These are phyloP conservation scores for Morpho achilles DNA, from an alignment of 2,888 invertebrate genomes.

Conservation along the genomic window DNA sequence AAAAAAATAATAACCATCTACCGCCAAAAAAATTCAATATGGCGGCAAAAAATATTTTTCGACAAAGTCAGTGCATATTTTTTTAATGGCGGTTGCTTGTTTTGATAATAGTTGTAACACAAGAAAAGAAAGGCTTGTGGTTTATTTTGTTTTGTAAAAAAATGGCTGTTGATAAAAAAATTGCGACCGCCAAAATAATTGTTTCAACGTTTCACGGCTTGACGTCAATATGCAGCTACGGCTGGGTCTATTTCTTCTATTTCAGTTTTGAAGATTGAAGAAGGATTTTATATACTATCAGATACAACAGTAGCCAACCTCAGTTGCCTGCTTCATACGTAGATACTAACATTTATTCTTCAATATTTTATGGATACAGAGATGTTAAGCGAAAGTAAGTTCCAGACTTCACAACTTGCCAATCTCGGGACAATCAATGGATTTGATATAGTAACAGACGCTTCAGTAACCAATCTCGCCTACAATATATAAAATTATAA, in stretches of 20 bases:
- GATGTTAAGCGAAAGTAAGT: too few relatives aligned
- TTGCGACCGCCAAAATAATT: conserved; percentile 59
- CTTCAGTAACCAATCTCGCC: too few relatives aligned
- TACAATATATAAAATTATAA: too few relatives aligned
- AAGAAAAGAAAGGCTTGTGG: conserved; percentile 68
- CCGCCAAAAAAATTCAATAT: conserved; percentile 37
- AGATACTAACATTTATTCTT: too few relatives aligned
- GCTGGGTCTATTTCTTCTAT: conserved; percentile 22
- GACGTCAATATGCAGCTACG: conserved; percentile 31
- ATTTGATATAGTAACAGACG: too few relatives aligned
- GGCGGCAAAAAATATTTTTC: conserved; percentile 64
- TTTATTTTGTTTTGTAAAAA: conserved; percentile 50
- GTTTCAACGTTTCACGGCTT: conserved; percentile 40
- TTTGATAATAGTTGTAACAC: conserved; percentile 53
- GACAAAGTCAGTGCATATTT: conserved; percentile 60
- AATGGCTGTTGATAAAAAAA: conserved; percentile 46
- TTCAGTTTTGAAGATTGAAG: conserved; percentile 19
- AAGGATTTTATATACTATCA: background rate
- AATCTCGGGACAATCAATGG: too few relatives aligned
- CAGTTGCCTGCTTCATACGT: too few relatives aligned
- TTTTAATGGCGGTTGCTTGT: conserved; percentile 51
- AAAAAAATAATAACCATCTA: conserved; percentile 33
- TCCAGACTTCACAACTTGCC: too few relatives aligned
- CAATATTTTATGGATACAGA: too few relatives aligned
- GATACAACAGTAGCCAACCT: background rate